These are phyloP conservation scores for Leucozona laternaria DNA, from an alignment of 2,888 invertebrate genomes.

Conservation along the genomic window DNA sequence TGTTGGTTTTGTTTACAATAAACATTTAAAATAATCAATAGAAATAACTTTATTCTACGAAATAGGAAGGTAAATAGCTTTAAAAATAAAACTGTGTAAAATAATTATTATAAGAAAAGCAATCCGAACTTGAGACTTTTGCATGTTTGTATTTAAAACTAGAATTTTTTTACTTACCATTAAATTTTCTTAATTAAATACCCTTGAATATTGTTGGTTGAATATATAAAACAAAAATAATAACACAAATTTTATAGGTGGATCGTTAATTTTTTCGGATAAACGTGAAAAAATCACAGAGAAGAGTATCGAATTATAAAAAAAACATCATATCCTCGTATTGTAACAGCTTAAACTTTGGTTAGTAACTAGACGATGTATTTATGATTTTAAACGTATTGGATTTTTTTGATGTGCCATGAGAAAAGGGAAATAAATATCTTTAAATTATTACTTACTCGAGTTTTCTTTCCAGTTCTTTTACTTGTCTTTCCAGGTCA, in stretches of 20 bases:
- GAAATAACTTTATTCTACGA: too few relatives aligned
- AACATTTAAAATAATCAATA: too few relatives aligned
- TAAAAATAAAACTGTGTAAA: too few relatives aligned
- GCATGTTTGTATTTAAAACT: background rate
- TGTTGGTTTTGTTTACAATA: too few relatives aligned
- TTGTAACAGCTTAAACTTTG: constrained; percentile 21
- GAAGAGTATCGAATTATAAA: background rate
- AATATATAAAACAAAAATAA: background rate
- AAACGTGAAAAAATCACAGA: constrained; percentile 39
- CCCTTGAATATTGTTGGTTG: too few relatives aligned
- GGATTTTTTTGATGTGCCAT: constrained; percentile 52
- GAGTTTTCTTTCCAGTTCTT: constrained; percentile 86
- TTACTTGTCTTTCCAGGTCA: constrained; percentile 85
- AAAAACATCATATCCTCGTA: background rate
- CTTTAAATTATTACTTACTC: constrained; percentile 84
- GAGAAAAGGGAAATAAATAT: too few relatives aligned
- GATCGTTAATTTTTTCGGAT: constrained; percentile 77
- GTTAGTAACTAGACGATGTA: background rate
- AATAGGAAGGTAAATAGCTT: too few relatives aligned
- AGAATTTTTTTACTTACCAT: background rate
- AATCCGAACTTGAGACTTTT: background rate
- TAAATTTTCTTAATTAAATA: background rate
- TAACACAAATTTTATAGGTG: constrained; percentile 76
- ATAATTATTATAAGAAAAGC: too few relatives aligned
- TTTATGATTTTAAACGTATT: constrained; percentile 32